Percentiles rank a stretch among this genome's conserved stretches.
Evolutionary conservation across 2,888 invertebrate genomes (phyloP).

Genomic region (Miltochrista miniata): DNA sequence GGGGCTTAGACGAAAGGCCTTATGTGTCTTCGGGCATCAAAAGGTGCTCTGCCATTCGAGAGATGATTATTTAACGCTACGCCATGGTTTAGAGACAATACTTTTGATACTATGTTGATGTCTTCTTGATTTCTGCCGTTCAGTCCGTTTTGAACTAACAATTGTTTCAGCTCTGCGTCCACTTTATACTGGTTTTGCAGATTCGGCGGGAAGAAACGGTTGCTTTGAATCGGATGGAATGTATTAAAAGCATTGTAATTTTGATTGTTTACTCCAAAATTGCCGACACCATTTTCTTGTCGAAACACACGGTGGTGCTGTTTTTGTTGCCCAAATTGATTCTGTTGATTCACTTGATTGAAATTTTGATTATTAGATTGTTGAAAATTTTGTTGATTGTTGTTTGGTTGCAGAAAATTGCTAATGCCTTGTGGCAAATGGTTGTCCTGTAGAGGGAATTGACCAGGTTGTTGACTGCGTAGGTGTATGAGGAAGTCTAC

Average conservation of each 20-base stretch:
- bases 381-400: slow-evolving; percentile 55
- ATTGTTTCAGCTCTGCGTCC: slow-evolving; percentile 85
- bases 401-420: slow-evolving; percentile 66
- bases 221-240: slow-evolving; percentile 56
- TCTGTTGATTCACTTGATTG: slow-evolving; percentile 63
- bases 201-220: slow-evolving; percentile 58
- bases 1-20: slow-evolving; percentile 42
- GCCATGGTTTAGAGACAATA: slow-evolving; percentile 90
- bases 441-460: slow-evolving; percentile 76
- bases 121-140: slow-evolving; percentile 87
- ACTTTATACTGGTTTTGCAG: slow-evolving; percentile 65
- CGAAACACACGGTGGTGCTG: slow-evolving; percentile 78
- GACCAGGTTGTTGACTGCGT: slow-evolving; percentile 70
- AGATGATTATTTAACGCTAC: slow-evolving; percentile 76
- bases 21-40: slow-evolving; percentile 70
- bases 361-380: slow-evolving; percentile 61
- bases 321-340: slow-evolving; percentile 59
- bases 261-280: slow-evolving; percentile 84
- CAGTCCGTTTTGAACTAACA: slow-evolving; percentile 87
- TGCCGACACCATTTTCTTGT: slow-evolving; percentile 84
- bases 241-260: slow-evolving; percentile 68
- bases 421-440: slow-evolving; percentile 75
- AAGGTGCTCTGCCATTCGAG: slow-evolving; percentile 69
- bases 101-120: slow-evolving; percentile 91
- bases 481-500: slow-evolving; percentile 79